Evolutionary conservation across 2,888 invertebrate species (phyloP).

Genomic region (Parascotia fuliginaria): DNA sequence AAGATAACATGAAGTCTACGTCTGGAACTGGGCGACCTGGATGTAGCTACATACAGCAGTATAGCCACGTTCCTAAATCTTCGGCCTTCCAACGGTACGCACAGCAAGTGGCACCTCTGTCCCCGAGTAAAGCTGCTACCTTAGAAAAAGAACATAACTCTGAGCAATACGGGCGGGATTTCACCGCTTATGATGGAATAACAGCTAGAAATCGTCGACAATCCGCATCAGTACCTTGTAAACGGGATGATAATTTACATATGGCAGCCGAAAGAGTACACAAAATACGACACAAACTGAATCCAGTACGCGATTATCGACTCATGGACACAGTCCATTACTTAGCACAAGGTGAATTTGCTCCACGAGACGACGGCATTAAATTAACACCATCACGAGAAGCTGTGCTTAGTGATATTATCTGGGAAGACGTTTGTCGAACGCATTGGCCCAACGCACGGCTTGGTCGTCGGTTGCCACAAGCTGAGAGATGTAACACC

Average conservation of each 20-base stretch:
- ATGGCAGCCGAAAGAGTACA: conserved; percentile 76
- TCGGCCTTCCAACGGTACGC: conserved; percentile 77
- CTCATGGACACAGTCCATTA: conserved; percentile 82
- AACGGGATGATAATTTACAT: conserved; percentile 70
- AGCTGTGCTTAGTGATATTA: conserved; percentile 80
- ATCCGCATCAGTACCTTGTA: conserved; percentile 75
- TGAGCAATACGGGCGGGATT: conserved; percentile 78
- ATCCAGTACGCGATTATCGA: conserved; percentile 78
- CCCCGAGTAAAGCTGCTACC: conserved; percentile 72
- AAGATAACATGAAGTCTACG: conserved; percentile 53
- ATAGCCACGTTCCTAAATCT: conserved; percentile 76
- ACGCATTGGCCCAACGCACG: conserved; percentile 80
- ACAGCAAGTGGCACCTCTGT: conserved; percentile 65
- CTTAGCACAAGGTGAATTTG: conserved; percentile 81
- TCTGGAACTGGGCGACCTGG: conserved; percentile 60
- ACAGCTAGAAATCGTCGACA: conserved; percentile 76
- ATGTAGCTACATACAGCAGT: conserved; percentile 78
- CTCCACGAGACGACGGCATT: conserved; percentile 80
- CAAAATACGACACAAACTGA: conserved; percentile 77
- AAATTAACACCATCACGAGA: conserved; percentile 79
- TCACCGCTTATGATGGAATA: conserved; percentile 78
- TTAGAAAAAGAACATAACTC: conserved; percentile 78
- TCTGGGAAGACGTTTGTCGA: conserved; percentile 81
- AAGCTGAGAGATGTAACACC: conserved; percentile 66
- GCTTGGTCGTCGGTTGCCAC: conserved; percentile 65